Evolutionary conservation across 2,113 vertebrate genomes (phyloP), one percentile per base, ranked within the genome.

Genomic region (Limanda limanda): DNA sequence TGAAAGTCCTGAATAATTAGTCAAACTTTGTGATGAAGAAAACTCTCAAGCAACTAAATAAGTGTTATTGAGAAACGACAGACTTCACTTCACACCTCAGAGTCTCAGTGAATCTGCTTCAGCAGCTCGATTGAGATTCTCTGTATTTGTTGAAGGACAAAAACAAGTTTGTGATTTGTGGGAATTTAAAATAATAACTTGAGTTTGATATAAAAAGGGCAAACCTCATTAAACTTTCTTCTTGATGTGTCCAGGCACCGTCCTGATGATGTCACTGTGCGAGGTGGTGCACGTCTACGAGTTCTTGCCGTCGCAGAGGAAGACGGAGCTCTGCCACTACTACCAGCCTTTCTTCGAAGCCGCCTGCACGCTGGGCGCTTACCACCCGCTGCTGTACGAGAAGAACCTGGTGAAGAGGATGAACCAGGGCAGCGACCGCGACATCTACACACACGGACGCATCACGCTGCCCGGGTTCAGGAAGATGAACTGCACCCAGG

Each of bases 231-330:
- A 10, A 9, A 2, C 9, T 58, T 12, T 40, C 40, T 27, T 13
- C 9, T 47, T 1, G 6, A 8, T 57, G 12, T 17, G 21, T 14
- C 54, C 75, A 95, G 95, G 95, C 21, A 95, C 92, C 0, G 86
- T 95, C 58, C 84, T 96, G 79, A 95, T 95, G 95, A 94, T 95
- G 94, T 94, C 94, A 0, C 72, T 96, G 74, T 95, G 95, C 17
- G 92, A 95, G 11, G 90, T 89, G 67, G 94, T 96, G 67, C 93
- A 94, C 25, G 83, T 95, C 0, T 96, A 95, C 20, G 94, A 96
- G 87, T 95, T 94, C 88, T 88, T 96, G 81, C 95, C 95, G 0
- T 96, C 95, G 0, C 82, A 80, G 6, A 89, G 95, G 8, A 94
- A 92, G 88, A 95, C 95, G 0, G 92, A 94, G 81, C 93, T 93